These are phyloP conservation scores for Stichodactyla mertensii DNA, from an alignment of 64 coral and sea anemone genomes.

Conservation along the genomic window DNA sequence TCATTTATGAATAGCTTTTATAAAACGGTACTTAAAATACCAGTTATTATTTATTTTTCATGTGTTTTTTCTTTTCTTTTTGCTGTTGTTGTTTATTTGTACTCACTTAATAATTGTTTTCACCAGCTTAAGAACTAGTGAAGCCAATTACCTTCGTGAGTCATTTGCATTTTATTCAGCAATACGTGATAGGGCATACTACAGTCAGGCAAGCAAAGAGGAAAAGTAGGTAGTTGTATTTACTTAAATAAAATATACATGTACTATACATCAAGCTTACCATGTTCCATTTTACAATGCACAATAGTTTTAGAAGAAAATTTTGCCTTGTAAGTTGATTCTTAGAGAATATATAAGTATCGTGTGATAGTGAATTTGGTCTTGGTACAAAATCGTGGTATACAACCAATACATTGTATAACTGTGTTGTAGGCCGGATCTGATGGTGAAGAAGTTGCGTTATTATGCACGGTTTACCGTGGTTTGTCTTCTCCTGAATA, in stretches of 20 bases:
- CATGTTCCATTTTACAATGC: no score
- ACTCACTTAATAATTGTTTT: neutral
- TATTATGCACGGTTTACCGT: constrained; percentile 96
- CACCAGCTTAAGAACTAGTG: constrained; percentile 92
- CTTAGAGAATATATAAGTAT: no score
- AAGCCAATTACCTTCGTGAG: constrained; percentile 88
- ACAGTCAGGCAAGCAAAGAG: constrained; percentile 97
- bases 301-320: neutral
- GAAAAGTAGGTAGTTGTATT: constrained; percentile 60
- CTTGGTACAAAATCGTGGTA: no score
- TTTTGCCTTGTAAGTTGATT: neutral
- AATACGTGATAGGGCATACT: constrained; percentile 88
- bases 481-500: constrained; percentile 88
- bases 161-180: constrained; percentile 89
- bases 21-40: neutral
- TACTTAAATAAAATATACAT: neutral
- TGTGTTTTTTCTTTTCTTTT: no score
- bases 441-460: constrained; percentile 96
- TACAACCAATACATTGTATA: neutral
- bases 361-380: neutral
- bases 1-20: neutral
- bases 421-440: constrained; percentile 62
- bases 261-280: no score
- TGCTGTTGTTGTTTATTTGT: no score
- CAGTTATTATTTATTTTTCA: neutral